These are phyloP conservation scores for Heliconius hewitsoni DNA, from an alignment of 1,140 invertebrate genomes.

Conservation along the genomic window DNA sequence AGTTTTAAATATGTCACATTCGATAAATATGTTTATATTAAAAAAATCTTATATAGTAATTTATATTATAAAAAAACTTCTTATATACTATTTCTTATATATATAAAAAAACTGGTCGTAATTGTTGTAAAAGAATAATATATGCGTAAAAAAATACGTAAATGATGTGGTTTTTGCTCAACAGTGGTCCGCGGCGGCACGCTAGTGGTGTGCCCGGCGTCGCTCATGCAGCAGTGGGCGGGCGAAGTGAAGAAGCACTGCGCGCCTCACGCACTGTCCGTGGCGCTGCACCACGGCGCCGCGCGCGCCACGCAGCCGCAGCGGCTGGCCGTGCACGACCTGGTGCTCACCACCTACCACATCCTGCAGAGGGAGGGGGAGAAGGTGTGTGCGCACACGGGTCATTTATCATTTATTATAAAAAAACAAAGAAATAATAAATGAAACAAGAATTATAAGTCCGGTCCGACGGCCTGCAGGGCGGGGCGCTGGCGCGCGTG, in stretches of 20 bases:
- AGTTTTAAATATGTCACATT: no score
- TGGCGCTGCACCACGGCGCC: constrained; percentile 90
- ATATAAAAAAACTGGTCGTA: no score
- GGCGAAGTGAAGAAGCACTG: constrained; percentile 88
- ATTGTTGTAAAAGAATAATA: no score
- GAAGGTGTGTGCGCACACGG: constrained; percentile 46
- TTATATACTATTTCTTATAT: no score
- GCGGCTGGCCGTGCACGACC: constrained; percentile 83
- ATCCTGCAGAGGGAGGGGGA: constrained; percentile 83
- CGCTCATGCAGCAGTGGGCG: constrained; percentile 92
- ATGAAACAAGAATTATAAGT: no score
- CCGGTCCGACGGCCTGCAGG: constrained; percentile 39
- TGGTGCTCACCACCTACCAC: constrained; percentile 91
- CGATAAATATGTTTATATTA: no score
- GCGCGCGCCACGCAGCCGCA: constrained; percentile 85
- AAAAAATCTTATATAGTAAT: no score
- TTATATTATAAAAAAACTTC: no score
- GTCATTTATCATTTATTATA: no score
- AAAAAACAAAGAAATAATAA: no score
- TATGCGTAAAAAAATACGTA: no score
- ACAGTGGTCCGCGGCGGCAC: constrained; percentile 85
- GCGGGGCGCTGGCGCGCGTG: constrained; percentile 84
- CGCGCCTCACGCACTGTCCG: constrained; percentile 83
- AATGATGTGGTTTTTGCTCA: not conserved
- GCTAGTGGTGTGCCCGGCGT: constrained; percentile 94